These are phyloP conservation scores for Rhinatrema bivittatum DNA, from an alignment of 2,797 vertebrate genomes.

Conservation along the genomic window DNA sequence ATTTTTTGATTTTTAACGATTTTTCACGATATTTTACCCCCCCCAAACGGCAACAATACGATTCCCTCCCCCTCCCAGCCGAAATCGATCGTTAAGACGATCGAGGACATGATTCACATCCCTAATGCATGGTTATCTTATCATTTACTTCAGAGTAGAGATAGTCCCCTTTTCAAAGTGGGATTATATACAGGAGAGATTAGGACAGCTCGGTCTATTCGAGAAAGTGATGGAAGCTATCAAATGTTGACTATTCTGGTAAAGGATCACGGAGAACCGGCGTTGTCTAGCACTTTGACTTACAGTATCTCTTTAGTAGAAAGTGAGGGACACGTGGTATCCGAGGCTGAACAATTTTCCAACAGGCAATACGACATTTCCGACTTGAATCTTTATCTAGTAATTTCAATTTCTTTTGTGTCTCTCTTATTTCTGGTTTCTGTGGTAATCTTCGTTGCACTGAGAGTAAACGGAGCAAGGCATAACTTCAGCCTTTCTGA, in stretches of 20 bases:
- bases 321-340: not conserved
- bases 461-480: conserved; percentile 1
- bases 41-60: too few species aligned
- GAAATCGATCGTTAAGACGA: too few species aligned
- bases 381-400: conserved; percentile 7
- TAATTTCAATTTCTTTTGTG: conserved; percentile 10
- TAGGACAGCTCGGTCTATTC: conserved; percentile 20
- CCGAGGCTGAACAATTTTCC: not conserved
- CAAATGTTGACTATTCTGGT: conserved; percentile 23
- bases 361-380: conserved; percentile 1
- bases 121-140: conserved; percentile 42
- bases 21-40: too few species aligned
- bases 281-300: conserved; percentile 22
- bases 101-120: too few species aligned
- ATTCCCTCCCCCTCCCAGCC: too few species aligned
- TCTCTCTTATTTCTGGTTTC: conserved; percentile 23
- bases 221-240: conserved; percentile 25
- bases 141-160: conserved; percentile 22
- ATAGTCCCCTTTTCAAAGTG: conserved; percentile 7
- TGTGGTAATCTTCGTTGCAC: conserved; percentile 17
- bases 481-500: not conserved
- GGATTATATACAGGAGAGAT: conserved; percentile 36
- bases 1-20: too few species aligned
- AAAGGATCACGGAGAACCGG: conserved; percentile 32
- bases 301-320: conserved; percentile 23